These are phyloP conservation scores for Drosophila vallismaia DNA, from an alignment of 2,888 invertebrate genomes.

Conservation along the genomic window DNA sequence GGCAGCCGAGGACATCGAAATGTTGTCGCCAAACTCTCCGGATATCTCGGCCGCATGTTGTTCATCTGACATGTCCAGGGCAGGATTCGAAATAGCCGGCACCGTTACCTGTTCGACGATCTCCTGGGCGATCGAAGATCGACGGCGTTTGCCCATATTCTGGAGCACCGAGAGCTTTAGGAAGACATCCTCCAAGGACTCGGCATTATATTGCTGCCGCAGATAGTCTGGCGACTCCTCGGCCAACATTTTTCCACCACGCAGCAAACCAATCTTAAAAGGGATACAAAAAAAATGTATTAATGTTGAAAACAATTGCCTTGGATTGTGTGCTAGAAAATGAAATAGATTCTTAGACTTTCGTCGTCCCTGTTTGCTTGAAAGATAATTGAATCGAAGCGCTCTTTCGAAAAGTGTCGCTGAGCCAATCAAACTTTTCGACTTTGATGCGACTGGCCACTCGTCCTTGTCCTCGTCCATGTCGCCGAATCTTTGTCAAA, in stretches of 20 bases:
- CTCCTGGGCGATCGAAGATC: constrained; percentile 91
- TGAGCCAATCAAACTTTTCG: constrained; percentile 74
- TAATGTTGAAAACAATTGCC: not conserved
- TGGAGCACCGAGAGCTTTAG: constrained; percentile 91
- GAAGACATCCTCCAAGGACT: constrained; percentile 92
- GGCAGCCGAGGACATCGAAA: constrained; percentile 90
- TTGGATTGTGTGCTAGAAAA: not conserved
- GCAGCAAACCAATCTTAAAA: constrained; percentile 91
- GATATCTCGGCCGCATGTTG: constrained; percentile 90
- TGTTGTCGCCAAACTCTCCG: constrained; percentile 94
- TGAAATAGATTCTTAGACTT: not conserved
- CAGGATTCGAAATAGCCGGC: constrained; percentile 88
- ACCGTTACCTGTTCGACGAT: constrained; percentile 88
- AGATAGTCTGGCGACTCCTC: constrained; percentile 91
- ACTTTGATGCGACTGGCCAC: constrained; percentile 56
- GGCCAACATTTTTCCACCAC: constrained; percentile 93
- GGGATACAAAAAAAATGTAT: not conserved
- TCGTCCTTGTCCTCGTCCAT: constrained; percentile 21
- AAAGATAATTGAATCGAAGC: constrained; percentile 55
- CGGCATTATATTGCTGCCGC: constrained; percentile 89
- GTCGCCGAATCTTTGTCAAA: constrained; percentile 44
- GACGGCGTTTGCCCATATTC: constrained; percentile 91
- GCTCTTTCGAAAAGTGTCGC: constrained; percentile 58
- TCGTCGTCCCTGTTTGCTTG: constrained; percentile 13
- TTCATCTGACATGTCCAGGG: constrained; percentile 88